phyloP scores from a whole-genome alignment of 2,888 invertebrate genomes.

The Tromatobia lineatoria region DNA sequence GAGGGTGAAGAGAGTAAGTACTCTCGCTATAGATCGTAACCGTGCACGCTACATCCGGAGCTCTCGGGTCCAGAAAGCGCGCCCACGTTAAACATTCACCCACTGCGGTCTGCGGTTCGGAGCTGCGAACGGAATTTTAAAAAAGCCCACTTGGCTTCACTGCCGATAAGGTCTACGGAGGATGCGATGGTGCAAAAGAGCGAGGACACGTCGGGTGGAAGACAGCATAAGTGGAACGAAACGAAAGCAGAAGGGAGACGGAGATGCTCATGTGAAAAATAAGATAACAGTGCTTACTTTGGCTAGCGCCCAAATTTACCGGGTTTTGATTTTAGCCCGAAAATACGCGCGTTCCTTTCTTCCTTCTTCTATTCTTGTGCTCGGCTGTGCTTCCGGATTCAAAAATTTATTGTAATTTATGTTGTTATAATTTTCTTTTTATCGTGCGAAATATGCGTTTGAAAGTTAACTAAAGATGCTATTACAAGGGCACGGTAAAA shows the following conservation, averaged over 20 bases:
- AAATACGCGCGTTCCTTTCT: background rate
- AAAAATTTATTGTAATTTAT: background rate
- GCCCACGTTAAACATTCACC: slow-evolving; percentile 76
- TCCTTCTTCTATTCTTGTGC: background rate
- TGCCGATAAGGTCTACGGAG: slow-evolving; percentile 22
- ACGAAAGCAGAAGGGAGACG: slow-evolving; percentile 1
- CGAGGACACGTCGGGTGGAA: slow-evolving; percentile 28
- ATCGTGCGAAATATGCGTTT: no score
- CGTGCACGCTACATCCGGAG: slow-evolving; percentile 52
- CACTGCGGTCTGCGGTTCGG: slow-evolving; percentile 73
- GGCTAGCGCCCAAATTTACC: slow-evolving; percentile 63
- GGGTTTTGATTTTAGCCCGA: slow-evolving; percentile 25
- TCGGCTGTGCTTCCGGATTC: background rate
- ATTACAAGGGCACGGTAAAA: no score
- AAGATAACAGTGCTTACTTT: slow-evolving; percentile 53
- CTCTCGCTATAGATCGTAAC: slow-evolving; percentile 50
- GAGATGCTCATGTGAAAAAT: slow-evolving; percentile 24
- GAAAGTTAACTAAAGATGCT: no score
- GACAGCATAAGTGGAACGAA: slow-evolving; percentile 1
- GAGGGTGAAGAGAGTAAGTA: slow-evolving; percentile 52
- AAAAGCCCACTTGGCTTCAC: slow-evolving; percentile 70
- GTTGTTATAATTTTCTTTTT: no score
- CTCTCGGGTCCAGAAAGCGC: slow-evolving; percentile 36
- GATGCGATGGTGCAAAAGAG: slow-evolving; percentile 30
- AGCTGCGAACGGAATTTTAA: slow-evolving; percentile 73